A percentile compares a stretch with the other conserved stretches of the same genome.
These are phyloP conservation scores for Notechis scutatus DNA, from an alignment of 2,113 vertebrate genomes.

Conservation along the genomic window DNA sequence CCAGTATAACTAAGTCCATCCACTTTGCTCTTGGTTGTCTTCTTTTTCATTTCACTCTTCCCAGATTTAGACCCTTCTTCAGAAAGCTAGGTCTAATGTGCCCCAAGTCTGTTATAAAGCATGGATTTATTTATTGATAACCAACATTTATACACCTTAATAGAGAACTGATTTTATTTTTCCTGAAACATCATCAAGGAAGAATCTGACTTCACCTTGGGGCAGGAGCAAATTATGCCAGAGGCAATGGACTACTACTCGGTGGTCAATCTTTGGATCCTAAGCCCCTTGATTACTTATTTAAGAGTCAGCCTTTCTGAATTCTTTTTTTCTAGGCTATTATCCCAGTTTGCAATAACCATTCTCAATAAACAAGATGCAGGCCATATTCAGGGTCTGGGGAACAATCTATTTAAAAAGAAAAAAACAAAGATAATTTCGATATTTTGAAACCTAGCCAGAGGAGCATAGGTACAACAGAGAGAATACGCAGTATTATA, in stretches of 20 bases:
- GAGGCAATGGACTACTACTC: background rate
- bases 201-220: background rate
- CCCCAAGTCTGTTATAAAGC: background rate
- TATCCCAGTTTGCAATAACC: background rate
- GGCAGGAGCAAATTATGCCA: background rate
- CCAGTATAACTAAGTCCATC: background rate
- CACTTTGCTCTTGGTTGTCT: background rate
- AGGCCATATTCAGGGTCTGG: slow-evolving; percentile 19
- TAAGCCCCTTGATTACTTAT: background rate
- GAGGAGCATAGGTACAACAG: background rate
- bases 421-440: background rate
- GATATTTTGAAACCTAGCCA: slow-evolving; percentile 14
- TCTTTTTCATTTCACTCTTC: background rate
- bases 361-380: slow-evolving; percentile 35
- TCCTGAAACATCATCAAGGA: background rate
- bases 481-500: background rate
- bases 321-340: background rate
- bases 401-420: slow-evolving; percentile 36
- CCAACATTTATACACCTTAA: background rate
- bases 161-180: background rate
- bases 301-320: background rate
- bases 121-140: background rate
- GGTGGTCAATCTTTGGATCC: background rate
- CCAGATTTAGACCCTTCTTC: background rate
- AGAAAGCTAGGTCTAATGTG: background rate